These are phyloP conservation scores for Spilarctia lutea DNA, from an alignment of 2,888 invertebrate species.

Conservation along the genomic window DNA sequence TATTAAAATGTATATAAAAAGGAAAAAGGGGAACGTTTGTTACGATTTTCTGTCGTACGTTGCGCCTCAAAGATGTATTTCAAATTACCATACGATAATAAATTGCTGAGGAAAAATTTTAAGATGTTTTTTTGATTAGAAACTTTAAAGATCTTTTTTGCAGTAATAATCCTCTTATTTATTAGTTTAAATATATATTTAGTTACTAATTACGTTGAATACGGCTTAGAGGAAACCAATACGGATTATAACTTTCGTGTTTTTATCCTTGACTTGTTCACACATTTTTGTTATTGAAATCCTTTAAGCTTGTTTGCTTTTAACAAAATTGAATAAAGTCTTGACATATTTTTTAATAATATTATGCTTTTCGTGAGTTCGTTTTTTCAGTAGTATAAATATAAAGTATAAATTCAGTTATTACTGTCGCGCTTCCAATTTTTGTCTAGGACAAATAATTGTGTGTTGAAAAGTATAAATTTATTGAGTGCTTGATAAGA, in stretches of 20 bases:
- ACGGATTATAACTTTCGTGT: slow-evolving; percentile 10
- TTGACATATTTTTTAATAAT: not conserved
- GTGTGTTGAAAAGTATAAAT: too few species aligned
- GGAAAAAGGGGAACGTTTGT: slow-evolving; percentile 45
- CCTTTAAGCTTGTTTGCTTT: slow-evolving; percentile 1
- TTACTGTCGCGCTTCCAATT: too few species aligned
- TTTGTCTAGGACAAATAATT: too few species aligned
- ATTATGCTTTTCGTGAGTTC: not conserved
- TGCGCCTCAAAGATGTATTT: slow-evolving; percentile 46
- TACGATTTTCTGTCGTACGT: slow-evolving; percentile 43
- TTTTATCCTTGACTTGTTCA: slow-evolving; percentile 20
- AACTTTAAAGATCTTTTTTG: not conserved
- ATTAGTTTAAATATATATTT: slow-evolving; percentile 1
- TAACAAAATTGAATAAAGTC: not conserved
- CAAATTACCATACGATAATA: slow-evolving; percentile 52
- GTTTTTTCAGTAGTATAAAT: too few species aligned
- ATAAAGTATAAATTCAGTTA: too few species aligned
- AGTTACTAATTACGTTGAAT: slow-evolving; percentile 1
- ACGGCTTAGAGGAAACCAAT: slow-evolving; percentile 17
- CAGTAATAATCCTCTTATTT: not conserved
- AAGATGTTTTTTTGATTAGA: slow-evolving; percentile 23
- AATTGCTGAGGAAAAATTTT: slow-evolving; percentile 46
- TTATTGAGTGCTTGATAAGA: too few species aligned
- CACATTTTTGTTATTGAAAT: slow-evolving; percentile 14
- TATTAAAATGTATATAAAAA: slow-evolving; percentile 54